Conservation (phyloP, 2,113 vertebrate genomes). For the Perognathus longimembris region DNA sequence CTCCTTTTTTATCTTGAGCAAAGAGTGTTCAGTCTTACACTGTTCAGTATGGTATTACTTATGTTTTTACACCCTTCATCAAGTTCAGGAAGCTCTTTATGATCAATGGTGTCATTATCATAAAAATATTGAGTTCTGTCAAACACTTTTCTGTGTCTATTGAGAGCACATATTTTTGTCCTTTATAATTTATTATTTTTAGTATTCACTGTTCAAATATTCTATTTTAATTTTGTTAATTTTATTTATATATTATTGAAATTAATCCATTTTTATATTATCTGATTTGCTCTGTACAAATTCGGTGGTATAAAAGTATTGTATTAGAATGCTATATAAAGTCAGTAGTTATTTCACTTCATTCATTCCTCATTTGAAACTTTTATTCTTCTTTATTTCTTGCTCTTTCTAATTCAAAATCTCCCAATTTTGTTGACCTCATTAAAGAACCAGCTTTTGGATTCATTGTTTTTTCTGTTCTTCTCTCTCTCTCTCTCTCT, state of each 20-base stretch:
- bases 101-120: not conserved
- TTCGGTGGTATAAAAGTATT: not conserved
- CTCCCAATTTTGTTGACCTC: not conserved
- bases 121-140: not conserved
- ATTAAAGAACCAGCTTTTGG: not conserved
- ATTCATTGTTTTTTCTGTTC: not conserved
- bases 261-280: not conserved
- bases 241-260: not conserved
- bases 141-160: not conserved
- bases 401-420: not conserved
- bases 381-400: not conserved
- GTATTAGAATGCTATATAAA: not conserved
- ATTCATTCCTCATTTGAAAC: not conserved
- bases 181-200: not conserved
- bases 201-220: not conserved
- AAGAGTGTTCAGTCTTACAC: not conserved
- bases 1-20: not conserved
- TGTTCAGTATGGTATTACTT: not conserved
- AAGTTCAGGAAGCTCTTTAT: not conserved
- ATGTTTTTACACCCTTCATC: not conserved
- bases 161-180: not conserved
- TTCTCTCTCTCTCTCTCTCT: too few species aligned
- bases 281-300: not conserved
- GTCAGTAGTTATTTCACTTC: not conserved
- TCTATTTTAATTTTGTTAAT: not conserved